Evolutionary conservation across 2,113 vertebrate genomes (phyloP).

Genomic region (Sylvicapra grimmia): DNA sequence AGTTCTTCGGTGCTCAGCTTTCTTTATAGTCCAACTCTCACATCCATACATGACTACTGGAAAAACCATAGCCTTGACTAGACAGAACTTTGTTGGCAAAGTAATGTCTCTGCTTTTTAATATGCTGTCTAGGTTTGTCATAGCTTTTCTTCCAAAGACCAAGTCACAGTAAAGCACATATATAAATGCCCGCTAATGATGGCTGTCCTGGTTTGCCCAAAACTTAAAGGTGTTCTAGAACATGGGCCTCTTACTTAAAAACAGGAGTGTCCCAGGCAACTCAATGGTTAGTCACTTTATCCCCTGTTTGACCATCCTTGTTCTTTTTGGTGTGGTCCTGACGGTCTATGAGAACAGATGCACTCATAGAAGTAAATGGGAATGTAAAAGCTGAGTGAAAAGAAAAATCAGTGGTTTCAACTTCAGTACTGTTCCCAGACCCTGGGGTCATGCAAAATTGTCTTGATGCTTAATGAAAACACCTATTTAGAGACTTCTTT

Average conservation of each 20-base stretch:
- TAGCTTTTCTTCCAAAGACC: not conserved
- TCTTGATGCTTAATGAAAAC: not conserved
- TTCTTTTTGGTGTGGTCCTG: not conserved
- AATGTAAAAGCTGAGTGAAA: not conserved
- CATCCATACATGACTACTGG: not conserved
- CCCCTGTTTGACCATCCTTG: not conserved
- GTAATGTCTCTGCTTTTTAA: not conserved
- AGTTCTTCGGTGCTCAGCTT: not conserved
- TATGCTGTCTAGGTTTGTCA: not conserved
- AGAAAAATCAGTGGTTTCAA: not conserved
- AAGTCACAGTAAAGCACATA: not conserved
- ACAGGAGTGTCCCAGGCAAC: not conserved
- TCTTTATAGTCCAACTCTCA: not conserved
- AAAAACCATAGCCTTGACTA: not conserved
- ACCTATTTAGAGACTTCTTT: too few relatives aligned
- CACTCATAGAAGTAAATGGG: not conserved
- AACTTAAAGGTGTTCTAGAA: not conserved
- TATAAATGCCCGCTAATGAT: not conserved
- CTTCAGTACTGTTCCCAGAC: not conserved
- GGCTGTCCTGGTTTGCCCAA: not conserved
- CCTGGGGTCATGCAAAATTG: rapidly evolving
- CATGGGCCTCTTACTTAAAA: not conserved
- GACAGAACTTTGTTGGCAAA: not conserved
- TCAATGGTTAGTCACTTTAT: rapidly evolving
- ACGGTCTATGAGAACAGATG: not conserved